phyloP scores from a whole-genome alignment of 2,888 invertebrate species.

The Mythimna albipuncta region DNA sequence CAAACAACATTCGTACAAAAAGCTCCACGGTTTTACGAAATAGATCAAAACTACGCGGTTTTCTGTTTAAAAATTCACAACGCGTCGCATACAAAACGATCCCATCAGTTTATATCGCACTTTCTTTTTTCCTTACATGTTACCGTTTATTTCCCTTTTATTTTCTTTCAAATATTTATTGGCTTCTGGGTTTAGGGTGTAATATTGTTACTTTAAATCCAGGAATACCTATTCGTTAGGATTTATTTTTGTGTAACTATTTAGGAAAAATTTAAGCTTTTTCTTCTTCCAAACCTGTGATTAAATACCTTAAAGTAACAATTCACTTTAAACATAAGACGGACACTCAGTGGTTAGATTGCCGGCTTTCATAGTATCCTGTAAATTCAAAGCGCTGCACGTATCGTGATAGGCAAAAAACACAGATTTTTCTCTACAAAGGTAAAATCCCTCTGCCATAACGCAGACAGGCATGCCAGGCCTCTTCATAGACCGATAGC shows the following conservation, averaged over 20 bases:
- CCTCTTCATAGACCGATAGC: constrained; percentile 24
- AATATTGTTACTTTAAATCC: constrained; percentile 26
- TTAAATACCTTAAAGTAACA: constrained; percentile 3
- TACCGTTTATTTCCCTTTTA: constrained; percentile 56
- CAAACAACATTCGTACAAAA: constrained; percentile 58
- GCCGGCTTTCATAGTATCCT: constrained; percentile 25
- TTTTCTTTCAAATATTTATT: constrained; percentile 60
- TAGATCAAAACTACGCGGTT: constrained; percentile 62
- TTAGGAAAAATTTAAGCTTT: neutral
- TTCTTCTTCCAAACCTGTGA: neutral
- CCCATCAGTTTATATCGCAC: constrained; percentile 68
- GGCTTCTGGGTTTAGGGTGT: constrained; percentile 9
- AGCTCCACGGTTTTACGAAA: constrained; percentile 44
- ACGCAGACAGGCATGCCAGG: neutral
- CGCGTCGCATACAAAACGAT: constrained; percentile 65
- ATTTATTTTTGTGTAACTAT: neutral
- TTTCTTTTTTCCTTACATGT: constrained; percentile 57
- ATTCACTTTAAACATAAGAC: neutral
- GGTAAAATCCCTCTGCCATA: neutral
- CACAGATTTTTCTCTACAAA: neutral
- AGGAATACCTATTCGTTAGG: neutral
- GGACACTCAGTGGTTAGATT: constrained; percentile 15
- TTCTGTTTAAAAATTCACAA: constrained; percentile 64
- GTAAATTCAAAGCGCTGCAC: constrained; percentile 23
- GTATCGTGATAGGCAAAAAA: constrained; percentile 8